Base-by-base conservation (phyloP, 35 echinoderm and acorn worm genomes). In the Chiridota heheva region DNA sequence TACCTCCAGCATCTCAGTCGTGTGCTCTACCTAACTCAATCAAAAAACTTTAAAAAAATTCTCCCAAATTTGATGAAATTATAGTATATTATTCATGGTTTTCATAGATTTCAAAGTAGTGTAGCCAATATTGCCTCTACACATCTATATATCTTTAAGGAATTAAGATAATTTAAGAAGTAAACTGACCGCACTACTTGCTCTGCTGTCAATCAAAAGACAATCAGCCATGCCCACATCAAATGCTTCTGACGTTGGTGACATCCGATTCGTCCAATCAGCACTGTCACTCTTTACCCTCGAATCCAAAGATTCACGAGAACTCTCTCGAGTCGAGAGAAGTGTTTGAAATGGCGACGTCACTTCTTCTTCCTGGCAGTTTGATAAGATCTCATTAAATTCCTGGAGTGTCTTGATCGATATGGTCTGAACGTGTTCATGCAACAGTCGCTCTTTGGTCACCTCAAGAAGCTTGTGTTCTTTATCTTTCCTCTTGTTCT, bases 331-430 rank as follows among this genome's bases (percentile, higher is more conserved):
- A 2, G 71, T 58, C 22, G 71, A 36, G 8, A 48, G 58, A 6
- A 40, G 55, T 20, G 58, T 40, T 0, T 70, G 71, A 28, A 87
- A 36, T 1, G 85, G 76, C 30, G 63, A 67, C 6, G 73, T 66
- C 28, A 60, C 70, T 31, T 48, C 16, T 20, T 18, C 44, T 33
- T 80, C 85, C 29, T 81, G 53, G 7, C 73, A 87, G 10, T 80
- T 58, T 32, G 78, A 93, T 17, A 82, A 53, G 13, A 86, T 36
- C 8, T 60, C 68, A 40, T 89, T 89, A 16, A 88, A 77, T 44
- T 93, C 90, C 46, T 88, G 77, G 12, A 93, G 69, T 13, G 84
- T 77, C 22, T 75, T 82, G 43, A 84, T 82, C 8, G 90, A 83
- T 18, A 93, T 59, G 25, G 68, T 65, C 34, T 93, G 85, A 36